Evolutionary conservation across 2,888 invertebrate species (phyloP), one percentile per base, ranked within the genome.

Genomic region (Coenonympha arcania): DNA sequence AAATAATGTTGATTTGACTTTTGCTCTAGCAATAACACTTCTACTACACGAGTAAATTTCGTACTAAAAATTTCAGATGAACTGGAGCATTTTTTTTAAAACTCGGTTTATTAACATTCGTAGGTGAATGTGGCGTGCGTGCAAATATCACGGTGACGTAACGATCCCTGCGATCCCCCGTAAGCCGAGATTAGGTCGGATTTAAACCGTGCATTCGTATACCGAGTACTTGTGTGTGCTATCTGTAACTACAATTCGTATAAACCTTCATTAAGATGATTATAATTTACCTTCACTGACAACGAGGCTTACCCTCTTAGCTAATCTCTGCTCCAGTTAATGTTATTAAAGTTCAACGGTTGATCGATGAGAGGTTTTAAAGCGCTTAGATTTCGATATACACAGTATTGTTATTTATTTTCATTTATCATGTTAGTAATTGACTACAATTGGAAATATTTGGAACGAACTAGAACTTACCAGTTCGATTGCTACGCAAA

Each of bases 121-220:
- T 54, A 60, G 52, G 55, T 3, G n/a, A 15, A 6, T 11, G 30
- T 58, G 48, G 61, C 64, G 63, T 68, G 65, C 65, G 68, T 54
- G 62, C 61, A 67, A 71, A 71, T 71, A 74, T 74, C 71, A 69
- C 67, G 66, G 68, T 68, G 65, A 62, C 65, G 69, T 73, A 73
- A 71, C 74, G 74, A 73, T 75, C 75, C 68, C 66, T 69, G 68
- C 71, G 78, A 79, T 76, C 76, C 76, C 69, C 61, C 64, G 68
- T 79, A 81, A 80, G 76, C 80, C 66, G 66, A 76, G 81, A 78
- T 81, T 80, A 79, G 76, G 76, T 65, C 69, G 76, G 79, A 73
- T 79, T 49, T 48, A 48, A 46, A 46, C 46, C 43, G 45, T 45
- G 6, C 15, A 41, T 18, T 8, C 41, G 43, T 39, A 19, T 18